phyloP scores from a whole-genome alignment of 2,888 invertebrate genomes.

The Petrolisthes cinctipes region DNA sequence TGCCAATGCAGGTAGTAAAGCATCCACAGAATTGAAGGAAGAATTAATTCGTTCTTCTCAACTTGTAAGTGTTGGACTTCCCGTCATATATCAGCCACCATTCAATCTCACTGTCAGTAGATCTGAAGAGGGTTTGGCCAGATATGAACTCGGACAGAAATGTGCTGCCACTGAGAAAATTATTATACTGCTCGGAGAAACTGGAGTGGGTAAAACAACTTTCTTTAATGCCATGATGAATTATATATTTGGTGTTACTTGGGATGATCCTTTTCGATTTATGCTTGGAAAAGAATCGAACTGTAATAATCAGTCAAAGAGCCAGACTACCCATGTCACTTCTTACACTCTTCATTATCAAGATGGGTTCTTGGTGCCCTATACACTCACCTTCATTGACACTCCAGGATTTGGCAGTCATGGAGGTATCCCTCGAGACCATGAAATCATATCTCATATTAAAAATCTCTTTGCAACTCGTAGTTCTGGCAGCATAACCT shows the following conservation, averaged over 20 bases:
- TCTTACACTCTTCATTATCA: slow-evolving; percentile 34
- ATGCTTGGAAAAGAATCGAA: not conserved
- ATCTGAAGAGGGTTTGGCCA: not conserved
- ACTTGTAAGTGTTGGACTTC: not conserved
- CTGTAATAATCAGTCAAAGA: not conserved
- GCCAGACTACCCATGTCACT: slow-evolving; percentile 31
- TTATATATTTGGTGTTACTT: slow-evolving; percentile 20
- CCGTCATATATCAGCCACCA: not conserved
- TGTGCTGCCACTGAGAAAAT: not conserved
- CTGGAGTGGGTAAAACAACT: slow-evolving; percentile 25
- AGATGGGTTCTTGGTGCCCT: slow-evolving; percentile 20
- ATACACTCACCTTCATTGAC: slow-evolving; percentile 32
- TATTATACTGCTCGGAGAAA: slow-evolving; percentile 18
- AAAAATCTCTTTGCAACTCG: not conserved
- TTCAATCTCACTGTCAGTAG: not conserved
- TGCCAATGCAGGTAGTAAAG: not conserved
- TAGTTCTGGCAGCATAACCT: not conserved
- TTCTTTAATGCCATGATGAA: slow-evolving; percentile 15
- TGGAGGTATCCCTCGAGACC: slow-evolving; percentile 4
- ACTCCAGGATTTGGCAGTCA: slow-evolving; percentile 28
- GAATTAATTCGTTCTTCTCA: not conserved
- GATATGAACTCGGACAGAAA: slow-evolving; percentile 15
- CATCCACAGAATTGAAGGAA: not conserved
- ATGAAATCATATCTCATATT: slow-evolving; percentile 5
- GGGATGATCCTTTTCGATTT: slow-evolving; percentile 23